These are phyloP conservation scores for Lepus townsendii DNA, from an alignment of 2,797 vertebrate species.

Conservation along the genomic window DNA sequence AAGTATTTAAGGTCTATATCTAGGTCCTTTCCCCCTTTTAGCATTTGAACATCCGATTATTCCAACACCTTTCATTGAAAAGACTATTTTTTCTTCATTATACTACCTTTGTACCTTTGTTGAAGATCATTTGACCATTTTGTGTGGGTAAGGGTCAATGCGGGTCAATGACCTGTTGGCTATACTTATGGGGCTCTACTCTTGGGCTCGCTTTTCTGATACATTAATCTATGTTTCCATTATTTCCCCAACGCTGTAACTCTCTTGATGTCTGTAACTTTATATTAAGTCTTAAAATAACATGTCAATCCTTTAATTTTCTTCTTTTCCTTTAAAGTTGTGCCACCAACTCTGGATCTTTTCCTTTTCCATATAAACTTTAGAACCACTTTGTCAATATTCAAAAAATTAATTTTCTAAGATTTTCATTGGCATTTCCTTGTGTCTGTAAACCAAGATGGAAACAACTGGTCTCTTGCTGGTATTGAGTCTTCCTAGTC, in stretches of 20 bases:
- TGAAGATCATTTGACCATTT: neutral
- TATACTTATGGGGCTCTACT: neutral
- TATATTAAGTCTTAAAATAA: neutral
- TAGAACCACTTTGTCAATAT: neutral
- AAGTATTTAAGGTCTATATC: neutral
- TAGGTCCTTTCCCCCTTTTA: neutral
- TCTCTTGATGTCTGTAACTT: neutral
- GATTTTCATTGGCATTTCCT: neutral
- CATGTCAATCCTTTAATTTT: neutral
- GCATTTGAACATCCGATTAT: neutral
- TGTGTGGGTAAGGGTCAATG: neutral
- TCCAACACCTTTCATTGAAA: neutral
- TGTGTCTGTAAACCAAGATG: neutral
- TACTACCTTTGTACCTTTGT: neutral
- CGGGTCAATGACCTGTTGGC: too few relatives aligned
- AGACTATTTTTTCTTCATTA: neutral
- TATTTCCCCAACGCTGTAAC: neutral
- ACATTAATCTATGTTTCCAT: neutral
- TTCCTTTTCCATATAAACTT: neutral
- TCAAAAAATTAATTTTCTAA: too few relatives aligned
- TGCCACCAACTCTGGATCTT: neutral
- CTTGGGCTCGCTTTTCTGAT: neutral
- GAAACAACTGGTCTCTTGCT: neutral
- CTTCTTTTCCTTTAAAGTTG: neutral
- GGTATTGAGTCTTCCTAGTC: neutral